Evolutionary conservation across 2,113 vertebrate species (phyloP), one percentile per base, ranked within the genome.

Genomic region (Suncus etruscus): DNA sequence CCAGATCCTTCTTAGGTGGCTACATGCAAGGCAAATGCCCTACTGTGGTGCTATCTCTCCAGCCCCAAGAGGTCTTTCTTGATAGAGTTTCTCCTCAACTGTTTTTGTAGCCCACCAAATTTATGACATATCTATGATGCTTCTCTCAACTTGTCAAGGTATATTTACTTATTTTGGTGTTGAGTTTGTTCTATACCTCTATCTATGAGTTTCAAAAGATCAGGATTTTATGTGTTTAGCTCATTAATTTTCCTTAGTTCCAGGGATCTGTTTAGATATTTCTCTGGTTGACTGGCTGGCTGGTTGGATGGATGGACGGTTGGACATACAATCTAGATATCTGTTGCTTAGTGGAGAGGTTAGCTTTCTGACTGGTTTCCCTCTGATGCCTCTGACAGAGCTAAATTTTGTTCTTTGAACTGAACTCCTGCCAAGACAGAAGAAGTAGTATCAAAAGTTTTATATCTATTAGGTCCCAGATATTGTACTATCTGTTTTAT

Each of bases 301-400:
- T 73, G 47, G 16, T 27, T 93, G 45, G 66, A 31, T 80, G 70
- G 68, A 31, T 11, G 27, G 27, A 65, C 18, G 72, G 20, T 22
- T 9, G 16, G 27, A 29, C 39, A 50, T 4, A 83, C 18, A 54
- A 54, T 24, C 51, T 50, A 24, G 29, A 63, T 63, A 6, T 18
- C 83, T 50, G 10, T 32, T 85, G 29, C 84, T 94, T 61, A 89
- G 27, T 3, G 3, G 29, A 47, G 75, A 91, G 12, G 20, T 82
- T 31, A 24, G 15, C 25, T 45, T 48, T 75, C 32, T 75, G 11
- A 20, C 27, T 79, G 66, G 16, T 29, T 45, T 31, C 15, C 45
- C 45, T 90, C 45, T 74, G 20, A 29, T 31, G 11, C 45, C 50
- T 90, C 45, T 74, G 20, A 29, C 20, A 65, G 39, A 75, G 61